Base-by-base conservation (phyloP, 2,797 vertebrate genomes). In the Mus spretus region DNA sequence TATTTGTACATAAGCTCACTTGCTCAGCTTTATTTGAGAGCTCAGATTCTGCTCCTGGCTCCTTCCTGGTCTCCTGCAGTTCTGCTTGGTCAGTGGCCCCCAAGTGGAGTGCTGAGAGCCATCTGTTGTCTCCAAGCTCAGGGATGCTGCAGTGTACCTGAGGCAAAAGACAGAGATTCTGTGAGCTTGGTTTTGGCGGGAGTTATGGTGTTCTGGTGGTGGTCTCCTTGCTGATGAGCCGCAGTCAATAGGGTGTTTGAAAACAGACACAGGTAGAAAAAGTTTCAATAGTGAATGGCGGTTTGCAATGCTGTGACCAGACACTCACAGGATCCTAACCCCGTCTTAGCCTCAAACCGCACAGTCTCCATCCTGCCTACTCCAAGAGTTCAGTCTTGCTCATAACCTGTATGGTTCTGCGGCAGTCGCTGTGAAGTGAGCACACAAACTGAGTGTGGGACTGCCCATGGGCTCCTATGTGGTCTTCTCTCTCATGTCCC, bases 131-230 rank as follows among this genome's bases (percentile, higher is more conserved):
- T 40, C 24, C 12, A 44, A n/a, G 77, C 2, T 0, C 6, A 20
- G 15, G 50, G 61, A 50, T 50, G 44, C 89, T 20, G 31, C 19
- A 34, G 12, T 10, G 53, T 28, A 0, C 63, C 81, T 44, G 17
- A 31, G 15, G n/a, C 87, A 7, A 67, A 70, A 81, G 26, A 31
- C 9, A 0, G 31, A 44, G 11, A 14, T 82, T 44, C 28, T 34
- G 13, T 1, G 4, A 80, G 12, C 74, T 63, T 40, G 31, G 19
- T 81, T 70, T 40, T 24, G 55, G 9, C 26, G 1, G 24, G 59
- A 14, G 40, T 50, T 34, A 15, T 0, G 0, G 1, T 24, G 20
- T 19, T 14, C 7, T 57, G 67, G 15, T 37, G 31, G n/a, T 24
- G 74, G n/a, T 77, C 61, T 94, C 24, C n/a, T 0, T n/a, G 50